These are phyloP conservation scores for Lasioglossum marginatum DNA, from an alignment of 2,888 invertebrate genomes.

Conservation along the genomic window DNA sequence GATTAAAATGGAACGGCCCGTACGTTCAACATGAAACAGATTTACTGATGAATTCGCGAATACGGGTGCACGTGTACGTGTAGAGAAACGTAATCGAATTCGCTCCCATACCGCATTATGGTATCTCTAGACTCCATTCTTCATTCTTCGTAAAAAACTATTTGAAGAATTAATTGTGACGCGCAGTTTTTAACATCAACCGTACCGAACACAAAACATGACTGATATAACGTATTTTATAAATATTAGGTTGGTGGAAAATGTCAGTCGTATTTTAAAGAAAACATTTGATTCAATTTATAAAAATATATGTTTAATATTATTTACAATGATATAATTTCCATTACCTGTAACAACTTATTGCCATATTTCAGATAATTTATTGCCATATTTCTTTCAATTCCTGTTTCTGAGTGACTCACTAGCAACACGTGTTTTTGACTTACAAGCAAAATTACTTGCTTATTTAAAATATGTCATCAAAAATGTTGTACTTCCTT, in stretches of 20 bases:
- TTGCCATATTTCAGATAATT: no score
- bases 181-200: background rate
- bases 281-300: no score
- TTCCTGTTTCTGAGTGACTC: no score
- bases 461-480: no score
- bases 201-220: background rate
- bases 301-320: no score
- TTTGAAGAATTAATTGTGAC: background rate
- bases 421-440: no score
- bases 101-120: background rate
- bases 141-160: background rate
- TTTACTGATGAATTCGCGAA: background rate
- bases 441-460: no score
- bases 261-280: no score
- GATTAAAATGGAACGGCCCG: slow-evolving; percentile 1
- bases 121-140: background rate
- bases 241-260: background rate
- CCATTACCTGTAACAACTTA: no score
- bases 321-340: no score
- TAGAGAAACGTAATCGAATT: background rate
- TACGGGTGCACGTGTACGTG: background rate
- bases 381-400: no score
- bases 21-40: slow-evolving; percentile 6
- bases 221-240: background rate
- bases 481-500: no score